Evolutionary conservation across 2,113 vertebrate species (phyloP), one percentile per base, ranked within the genome.

Genomic region (Scolopax mira): DNA sequence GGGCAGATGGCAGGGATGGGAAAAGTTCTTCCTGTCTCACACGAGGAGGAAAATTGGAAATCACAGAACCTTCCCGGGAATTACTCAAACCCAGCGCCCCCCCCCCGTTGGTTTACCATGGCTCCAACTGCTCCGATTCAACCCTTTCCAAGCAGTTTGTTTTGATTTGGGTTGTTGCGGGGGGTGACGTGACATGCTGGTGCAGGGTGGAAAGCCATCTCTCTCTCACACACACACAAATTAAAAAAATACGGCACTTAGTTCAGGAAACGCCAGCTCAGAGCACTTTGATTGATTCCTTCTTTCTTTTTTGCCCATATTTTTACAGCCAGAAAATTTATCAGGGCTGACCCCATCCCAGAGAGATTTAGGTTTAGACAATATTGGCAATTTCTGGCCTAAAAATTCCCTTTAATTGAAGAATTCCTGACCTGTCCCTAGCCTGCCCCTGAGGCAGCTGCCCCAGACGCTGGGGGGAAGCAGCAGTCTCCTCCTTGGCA

Each of bases 141-240:
- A 75, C 13, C 33, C n/a, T 75, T 85, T 52, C 90, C 90, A 79
- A 89, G 61, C 65, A 39, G 82, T 88, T 88, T 79, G 77, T 87
- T 93, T 93, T 31, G 73, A 31, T 60, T 70, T 51, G 1, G 15
- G 75, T 41, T 70, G 71, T 28, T 7, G 62, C 18, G 58, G 44
- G 48, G 64, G 39, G 33, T 90, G 74, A 85, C 86, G 80, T 3
- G n/a, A 88, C 92, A 64, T 60, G 83, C 67, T 0, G 5, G 65
- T 64, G 73, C 87, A 91, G 78, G 88, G 87, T 79, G 70, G 57
- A 74, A 91, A 78, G 37, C 46, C 31, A 1, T 11, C 55, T 66
- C 52, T 92, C 31, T 65, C 75, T 75, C 91, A 39, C 79, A 95
- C 94, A 77, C 73, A 74, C 79, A 25, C 67, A 83, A 78, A 95